Percentiles rank a stretch among this genome's conserved stretches.
Evolutionary conservation across 2,888 invertebrate genomes (phyloP).

Genomic region (Sminthurides aquaticus): DNA sequence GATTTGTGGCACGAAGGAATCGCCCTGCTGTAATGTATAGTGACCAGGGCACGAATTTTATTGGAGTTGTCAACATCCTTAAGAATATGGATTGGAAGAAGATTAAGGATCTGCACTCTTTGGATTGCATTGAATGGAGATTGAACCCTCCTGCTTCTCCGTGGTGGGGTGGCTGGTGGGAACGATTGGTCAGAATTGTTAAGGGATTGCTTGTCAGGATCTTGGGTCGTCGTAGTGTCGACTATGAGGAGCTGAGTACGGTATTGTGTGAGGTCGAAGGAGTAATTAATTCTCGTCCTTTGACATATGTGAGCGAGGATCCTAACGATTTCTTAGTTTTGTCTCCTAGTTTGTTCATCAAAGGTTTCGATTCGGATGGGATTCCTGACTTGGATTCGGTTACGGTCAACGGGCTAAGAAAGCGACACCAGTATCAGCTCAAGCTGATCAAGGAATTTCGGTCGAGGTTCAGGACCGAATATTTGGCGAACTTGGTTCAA

Average conservation of each 20-base stretch:
- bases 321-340: too few species aligned
- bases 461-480: background rate
- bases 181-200: background rate
- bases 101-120: background rate
- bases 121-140: background rate
- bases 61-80: background rate
- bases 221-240: background rate
- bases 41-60: background rate
- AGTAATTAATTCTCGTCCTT: too few species aligned
- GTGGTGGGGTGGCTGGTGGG: background rate
- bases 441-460: background rate
- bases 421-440: too few species aligned
- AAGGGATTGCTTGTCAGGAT: background rate
- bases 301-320: background rate
- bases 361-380: too few species aligned
- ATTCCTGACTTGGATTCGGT: too few species aligned
- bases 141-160: background rate
- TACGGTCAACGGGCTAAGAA: too few species aligned
- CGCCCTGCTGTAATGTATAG: background rate
- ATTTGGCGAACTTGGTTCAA: background rate
- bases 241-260: background rate
- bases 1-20: too few species aligned
- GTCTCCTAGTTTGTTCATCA: too few species aligned
- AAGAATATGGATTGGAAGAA: background rate
- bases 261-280: background rate